Conservation (phyloP, 2,888 invertebrate genomes). For the Leptopilina syphax region DNA sequence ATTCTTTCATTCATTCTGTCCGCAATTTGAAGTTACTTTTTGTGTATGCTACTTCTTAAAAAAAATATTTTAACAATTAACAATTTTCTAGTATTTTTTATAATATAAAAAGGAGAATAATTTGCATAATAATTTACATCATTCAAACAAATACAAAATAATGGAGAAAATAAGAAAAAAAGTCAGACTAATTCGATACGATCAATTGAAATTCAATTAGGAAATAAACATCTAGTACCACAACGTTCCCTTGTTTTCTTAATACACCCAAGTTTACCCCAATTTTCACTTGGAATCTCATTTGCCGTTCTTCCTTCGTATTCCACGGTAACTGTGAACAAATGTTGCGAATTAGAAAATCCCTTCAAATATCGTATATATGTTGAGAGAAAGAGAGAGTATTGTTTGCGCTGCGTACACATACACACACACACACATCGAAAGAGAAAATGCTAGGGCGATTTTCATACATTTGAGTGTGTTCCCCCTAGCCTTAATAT, state of each 20-base stretch:
- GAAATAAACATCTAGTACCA: conserved; percentile 23
- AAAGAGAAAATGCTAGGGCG: neutral
- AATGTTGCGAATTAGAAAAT: conserved; percentile 71
- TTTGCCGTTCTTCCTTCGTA: conserved; percentile 56
- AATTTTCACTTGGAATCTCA: conserved; percentile 66
- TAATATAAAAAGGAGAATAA: too few species aligned
- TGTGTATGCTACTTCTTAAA: too few species aligned
- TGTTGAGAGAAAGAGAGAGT: neutral
- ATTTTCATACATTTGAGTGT: conserved; percentile 49
- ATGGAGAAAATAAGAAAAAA: neutral
- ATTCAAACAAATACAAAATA: neutral
- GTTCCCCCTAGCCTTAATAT: conserved; percentile 60
- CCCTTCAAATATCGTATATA: conserved; percentile 49
- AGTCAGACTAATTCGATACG: neutral
- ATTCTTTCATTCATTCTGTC: too few species aligned
- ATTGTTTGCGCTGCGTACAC: conserved; percentile 9
- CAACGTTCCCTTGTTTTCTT: conserved; percentile 25
- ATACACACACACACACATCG: neutral
- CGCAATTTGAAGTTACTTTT: too few species aligned
- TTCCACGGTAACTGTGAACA: conserved; percentile 64
- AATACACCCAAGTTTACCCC: conserved; percentile 61
- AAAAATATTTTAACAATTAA: too few species aligned
- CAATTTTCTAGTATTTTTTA: too few species aligned
- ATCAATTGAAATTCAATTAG: conserved; percentile 34
- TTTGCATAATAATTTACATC: too few species aligned